Base-by-base conservation (phyloP, 2,888 invertebrate genomes). In the Strigamia maritima region DNA sequence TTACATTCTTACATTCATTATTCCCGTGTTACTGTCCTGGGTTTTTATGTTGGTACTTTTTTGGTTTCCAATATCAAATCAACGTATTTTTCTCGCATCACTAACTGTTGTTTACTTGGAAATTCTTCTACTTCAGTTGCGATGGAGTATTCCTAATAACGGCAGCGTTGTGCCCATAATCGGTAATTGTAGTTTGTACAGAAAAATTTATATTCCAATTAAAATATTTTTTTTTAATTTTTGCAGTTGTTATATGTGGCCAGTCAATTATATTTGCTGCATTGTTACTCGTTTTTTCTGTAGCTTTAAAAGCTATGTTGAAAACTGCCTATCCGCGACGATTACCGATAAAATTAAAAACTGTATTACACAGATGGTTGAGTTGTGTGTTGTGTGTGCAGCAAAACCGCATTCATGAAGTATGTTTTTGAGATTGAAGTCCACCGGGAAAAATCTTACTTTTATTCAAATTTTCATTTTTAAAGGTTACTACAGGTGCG, bases 121-220 rank as follows among this genome's bases (percentile, higher is more conserved):
- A 19, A 76, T 76, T 22, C 40, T 76, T 6, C 16, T 76, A 1
- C 22, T 76, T n/a, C 44, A 76, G 12, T 76, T 76, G 19, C 76
- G 40, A 19, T 76, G 76, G 76, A 38, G n/a, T 22, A 76, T 76
- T 44, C 40, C 76, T 1, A 35, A 38, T 16, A 76, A 76, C 38
- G 22, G 40, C 4, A 76, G 76, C 24, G 8, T 1, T n/a, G 76
- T 76, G 2, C 76, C 76, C 2, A 1, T 31, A 2, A 76, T 76
- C 0, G 24, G 76, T 76, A 16, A 76, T 16, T 12, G 26, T 7
- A 26, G 22, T n/a, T n/a, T 74, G 22, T 22, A 65, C 8, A 65
- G 1, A 6, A 65, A 24, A 16, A 65, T 22, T 7, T 65, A 24
- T 14, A 2, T 65, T 24, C 8, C 22, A 65, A 6, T 24, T n/a